Evolutionary conservation across 2,888 invertebrate genomes (phyloP), one percentile per base, ranked within the genome.

Genomic region (Cryptus viduatorius): DNA sequence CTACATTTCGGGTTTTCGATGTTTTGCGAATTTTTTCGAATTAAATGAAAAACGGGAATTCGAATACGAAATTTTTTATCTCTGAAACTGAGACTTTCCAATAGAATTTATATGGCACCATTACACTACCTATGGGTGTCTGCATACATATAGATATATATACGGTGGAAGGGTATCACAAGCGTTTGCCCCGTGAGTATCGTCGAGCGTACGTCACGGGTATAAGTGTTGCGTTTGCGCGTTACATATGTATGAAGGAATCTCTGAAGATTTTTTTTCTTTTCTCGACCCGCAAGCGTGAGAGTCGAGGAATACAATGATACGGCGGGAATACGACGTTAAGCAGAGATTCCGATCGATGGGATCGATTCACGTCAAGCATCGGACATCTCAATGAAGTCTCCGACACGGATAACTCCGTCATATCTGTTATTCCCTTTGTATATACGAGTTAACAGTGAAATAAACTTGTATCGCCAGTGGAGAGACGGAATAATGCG

Each of bases 351-450:
- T 73, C 64, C 82, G 61, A 79, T 83, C 82, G 82, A 79, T 56
- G 68, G 61, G 48, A 82, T 79, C 79, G 79, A 82, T 82, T 73
- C 61, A 64, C 75, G 81, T 81, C 81, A 61, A 53, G 31, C 53
- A 44, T 10, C 50, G 69, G 48, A 76, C 75, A 44, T 81, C 81
- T 83, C 79, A 75, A 79, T 79, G 59, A 16, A 71, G 37, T 19
- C 16, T 14, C 5, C 4, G 24, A 12, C 12, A 12, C 4, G 56
- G 24, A 48, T 37, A 16, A 12, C 29, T 61, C n/a, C n/a, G 31
- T 46, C 46, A 61, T 61, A 68, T 68, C 8, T 68, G 24, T 46
- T 1, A 29, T 59, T 59, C 24, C 12, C 24, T 14, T 29, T 24
- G 24, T 29, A 12, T 24, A 10, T 29, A 12, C 12, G 44, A 59